Conservation (phyloP, 1,140 invertebrate species). For the Drosophila burlai region DNA sequence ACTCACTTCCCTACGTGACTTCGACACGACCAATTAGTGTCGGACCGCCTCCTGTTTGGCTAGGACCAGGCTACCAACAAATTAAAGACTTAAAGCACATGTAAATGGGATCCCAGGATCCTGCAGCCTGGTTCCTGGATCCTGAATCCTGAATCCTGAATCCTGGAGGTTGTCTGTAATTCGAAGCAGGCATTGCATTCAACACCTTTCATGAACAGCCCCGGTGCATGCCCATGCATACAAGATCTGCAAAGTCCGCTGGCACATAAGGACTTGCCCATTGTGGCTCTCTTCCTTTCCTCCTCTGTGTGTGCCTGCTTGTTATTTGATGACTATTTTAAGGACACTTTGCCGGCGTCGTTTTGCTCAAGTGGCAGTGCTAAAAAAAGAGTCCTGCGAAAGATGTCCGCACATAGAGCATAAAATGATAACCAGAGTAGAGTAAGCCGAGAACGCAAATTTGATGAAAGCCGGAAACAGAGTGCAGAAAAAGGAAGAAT, state of each 20-base stretch:
- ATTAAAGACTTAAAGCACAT: conserved; percentile 76
- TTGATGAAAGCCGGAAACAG: conserved; percentile 35
- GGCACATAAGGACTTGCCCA: conserved; percentile 13
- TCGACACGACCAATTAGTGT: conserved; percentile 81
- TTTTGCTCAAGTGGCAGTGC: conserved; percentile 51
- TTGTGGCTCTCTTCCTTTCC: conserved; percentile 20
- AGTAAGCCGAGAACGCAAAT: conserved; percentile 53
- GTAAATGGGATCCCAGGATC: conserved; percentile 20
- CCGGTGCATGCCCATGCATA: conserved; percentile 57
- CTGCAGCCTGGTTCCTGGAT: neutral
- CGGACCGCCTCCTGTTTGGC: conserved; percentile 25
- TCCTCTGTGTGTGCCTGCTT: conserved; percentile 41
- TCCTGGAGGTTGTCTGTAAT: conserved; percentile 46
- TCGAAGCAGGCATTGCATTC: conserved; percentile 67
- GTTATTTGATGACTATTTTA: conserved; percentile 79
- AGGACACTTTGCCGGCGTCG: conserved; percentile 63
- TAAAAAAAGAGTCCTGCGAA: conserved; percentile 30
- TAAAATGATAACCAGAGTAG: conserved; percentile 32
- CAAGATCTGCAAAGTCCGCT: conserved; percentile 53
- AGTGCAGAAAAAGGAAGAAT: conserved; percentile 2
- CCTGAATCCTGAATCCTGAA: conserved; percentile 1
- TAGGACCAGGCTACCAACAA: conserved; percentile 38
- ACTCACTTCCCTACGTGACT: conserved; percentile 63
- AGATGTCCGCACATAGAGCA: conserved; percentile 28
- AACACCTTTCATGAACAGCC: conserved; percentile 66